phyloP scores from a whole-genome alignment of 2,797 vertebrate species.

The Rhodeus uyekii region DNA sequence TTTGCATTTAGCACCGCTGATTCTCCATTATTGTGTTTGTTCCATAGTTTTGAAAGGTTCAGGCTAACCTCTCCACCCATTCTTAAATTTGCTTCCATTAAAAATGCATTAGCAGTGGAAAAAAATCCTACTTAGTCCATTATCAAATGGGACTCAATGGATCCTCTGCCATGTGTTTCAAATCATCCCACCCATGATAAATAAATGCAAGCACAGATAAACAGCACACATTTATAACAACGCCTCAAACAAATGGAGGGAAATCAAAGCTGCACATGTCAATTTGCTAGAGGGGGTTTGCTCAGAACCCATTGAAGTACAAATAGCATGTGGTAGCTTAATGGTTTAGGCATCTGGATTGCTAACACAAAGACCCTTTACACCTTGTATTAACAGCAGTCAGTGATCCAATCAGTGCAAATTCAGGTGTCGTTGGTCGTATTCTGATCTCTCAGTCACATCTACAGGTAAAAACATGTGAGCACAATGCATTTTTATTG shows the following conservation, averaged over 20 bases:
- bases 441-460: not conserved
- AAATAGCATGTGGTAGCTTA: not conserved
- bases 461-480: not conserved
- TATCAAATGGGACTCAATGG: conserved; percentile 51
- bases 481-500: not conserved
- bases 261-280: conserved; percentile 33
- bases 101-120: conserved; percentile 61
- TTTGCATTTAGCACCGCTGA: conserved; percentile 36
- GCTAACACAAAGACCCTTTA: conserved; percentile 10
- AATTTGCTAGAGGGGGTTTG: conserved; percentile 3
- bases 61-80: conserved; percentile 48
- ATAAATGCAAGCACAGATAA: conserved; percentile 45
- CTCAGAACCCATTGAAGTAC: not conserved
- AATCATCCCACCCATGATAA: conserved; percentile 44
- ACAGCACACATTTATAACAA: conserved; percentile 12
- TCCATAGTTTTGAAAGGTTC: conserved; percentile 53
- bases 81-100: conserved; percentile 59
- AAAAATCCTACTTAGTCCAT: conserved; percentile 59
- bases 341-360: not conserved
- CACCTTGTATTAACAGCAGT: not conserved
- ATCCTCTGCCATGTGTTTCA: conserved; percentile 40
- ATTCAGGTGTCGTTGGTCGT: not conserved
- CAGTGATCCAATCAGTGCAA: not conserved
- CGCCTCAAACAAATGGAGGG: conserved; percentile 16
- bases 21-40: conserved; percentile 52